Conservation (phyloP, 2,113 vertebrate genomes). For the Apistogramma diplotaenia region DNA sequence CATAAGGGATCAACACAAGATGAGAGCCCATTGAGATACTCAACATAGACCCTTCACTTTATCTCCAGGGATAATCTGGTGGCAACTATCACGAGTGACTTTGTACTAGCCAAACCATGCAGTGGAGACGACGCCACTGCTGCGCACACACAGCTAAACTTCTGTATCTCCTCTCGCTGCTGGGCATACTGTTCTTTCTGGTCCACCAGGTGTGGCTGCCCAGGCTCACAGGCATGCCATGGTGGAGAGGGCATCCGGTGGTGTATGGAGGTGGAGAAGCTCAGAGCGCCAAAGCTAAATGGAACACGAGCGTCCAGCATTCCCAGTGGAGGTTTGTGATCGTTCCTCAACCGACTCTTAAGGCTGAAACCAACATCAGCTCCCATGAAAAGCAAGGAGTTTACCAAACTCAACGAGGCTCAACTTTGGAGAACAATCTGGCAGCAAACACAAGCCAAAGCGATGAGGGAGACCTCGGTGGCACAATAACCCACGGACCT, state of each 20-base stretch:
- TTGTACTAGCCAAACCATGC: constrained; percentile 77
- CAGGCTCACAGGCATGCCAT: constrained; percentile 61
- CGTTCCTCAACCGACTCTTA: constrained; percentile 70
- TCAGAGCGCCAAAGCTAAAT: constrained; percentile 76
- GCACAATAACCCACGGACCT: constrained; percentile 69
- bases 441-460: constrained; percentile 83
- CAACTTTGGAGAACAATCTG: constrained; percentile 73
- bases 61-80: background rate
- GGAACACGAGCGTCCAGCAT: constrained; percentile 78
- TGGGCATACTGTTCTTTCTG: constrained; percentile 85
- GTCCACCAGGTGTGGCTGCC: constrained; percentile 85
- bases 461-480: constrained; percentile 66
- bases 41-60: background rate
- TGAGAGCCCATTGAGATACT: background rate
- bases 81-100: background rate
- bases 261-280: constrained; percentile 79
- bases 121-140: constrained; percentile 89
- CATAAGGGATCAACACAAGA: background rate
- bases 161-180: constrained; percentile 81
- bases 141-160: constrained; percentile 83
- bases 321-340: constrained; percentile 78
- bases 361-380: constrained; percentile 73
- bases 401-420: constrained; percentile 70
- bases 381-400: constrained; percentile 68
- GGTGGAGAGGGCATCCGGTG: constrained; percentile 82